These are phyloP conservation scores for Apoda limacodes DNA, from an alignment of 2,888 invertebrate species.

Conservation along the genomic window DNA sequence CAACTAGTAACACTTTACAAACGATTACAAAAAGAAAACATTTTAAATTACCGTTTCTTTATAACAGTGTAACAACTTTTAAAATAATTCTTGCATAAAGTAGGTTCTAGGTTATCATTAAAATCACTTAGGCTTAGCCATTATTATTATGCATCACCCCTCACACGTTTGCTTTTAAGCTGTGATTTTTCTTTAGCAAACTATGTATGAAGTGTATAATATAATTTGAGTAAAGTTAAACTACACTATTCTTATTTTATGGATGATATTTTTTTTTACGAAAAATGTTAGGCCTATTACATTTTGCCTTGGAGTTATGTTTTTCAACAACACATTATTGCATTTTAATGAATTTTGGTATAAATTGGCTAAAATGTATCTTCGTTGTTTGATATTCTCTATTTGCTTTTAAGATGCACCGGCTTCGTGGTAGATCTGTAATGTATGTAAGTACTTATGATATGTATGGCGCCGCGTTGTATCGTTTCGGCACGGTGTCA, in stretches of 20 bases:
- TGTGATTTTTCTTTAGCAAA: conserved; percentile 62
- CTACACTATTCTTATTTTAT: too few relatives aligned
- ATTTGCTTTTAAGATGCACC: conserved; percentile 59
- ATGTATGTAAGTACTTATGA: conserved; percentile 65
- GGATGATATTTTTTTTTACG: too few relatives aligned
- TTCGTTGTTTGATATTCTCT: conserved; percentile 48
- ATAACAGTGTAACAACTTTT: conserved; percentile 15
- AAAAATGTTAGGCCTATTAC: too few relatives aligned
- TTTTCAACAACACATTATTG: too few relatives aligned
- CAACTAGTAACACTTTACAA: conserved; percentile 56
- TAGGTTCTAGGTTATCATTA: conserved; percentile 44
- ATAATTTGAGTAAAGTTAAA: too few relatives aligned
- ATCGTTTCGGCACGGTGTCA: conserved; percentile 23
- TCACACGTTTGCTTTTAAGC: conserved; percentile 55
- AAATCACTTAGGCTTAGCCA: conserved; percentile 43
- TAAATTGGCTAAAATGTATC: conserved; percentile 18
- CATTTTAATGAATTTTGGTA: conserved; percentile 17
- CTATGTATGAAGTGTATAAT: too few relatives aligned
- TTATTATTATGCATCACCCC: conserved; percentile 35
- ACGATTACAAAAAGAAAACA: conserved; percentile 26
- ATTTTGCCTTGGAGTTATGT: too few relatives aligned
- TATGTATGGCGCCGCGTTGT: conserved; percentile 14
- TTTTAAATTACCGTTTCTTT: conserved; percentile 22
- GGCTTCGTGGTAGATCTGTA: conserved; percentile 67
- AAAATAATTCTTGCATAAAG: conserved; percentile 26